Conservation (phyloP, 37 sponge, comb jelly and placozoan species). For the Crambe crambe region DNA sequence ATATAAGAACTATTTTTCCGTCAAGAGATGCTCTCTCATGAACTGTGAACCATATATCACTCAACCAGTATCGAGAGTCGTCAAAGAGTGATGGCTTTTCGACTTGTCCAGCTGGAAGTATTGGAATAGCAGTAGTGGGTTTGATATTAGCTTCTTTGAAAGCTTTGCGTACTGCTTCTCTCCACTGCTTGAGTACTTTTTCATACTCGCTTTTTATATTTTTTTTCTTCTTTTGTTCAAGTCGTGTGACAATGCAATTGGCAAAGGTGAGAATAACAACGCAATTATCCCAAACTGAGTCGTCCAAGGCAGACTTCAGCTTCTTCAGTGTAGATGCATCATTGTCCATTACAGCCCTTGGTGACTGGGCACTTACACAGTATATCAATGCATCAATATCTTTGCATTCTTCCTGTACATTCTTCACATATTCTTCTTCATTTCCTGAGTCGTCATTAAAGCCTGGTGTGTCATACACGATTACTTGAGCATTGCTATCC, state of each 20-base stretch:
- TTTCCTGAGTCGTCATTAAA: too few species aligned
- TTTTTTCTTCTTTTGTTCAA: neutral
- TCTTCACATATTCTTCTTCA: too few species aligned
- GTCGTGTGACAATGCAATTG: neutral
- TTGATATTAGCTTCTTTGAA: neutral
- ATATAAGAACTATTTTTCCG: neutral
- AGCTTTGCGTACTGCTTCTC: neutral
- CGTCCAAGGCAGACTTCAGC: neutral
- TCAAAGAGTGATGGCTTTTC: neutral
- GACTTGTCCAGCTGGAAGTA: neutral
- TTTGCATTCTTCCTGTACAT: too few species aligned
- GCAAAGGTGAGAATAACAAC: neutral
- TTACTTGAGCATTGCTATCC: neutral
- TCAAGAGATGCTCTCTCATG: too few species aligned
- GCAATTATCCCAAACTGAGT: neutral
- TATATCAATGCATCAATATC: neutral
- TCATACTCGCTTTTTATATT: neutral
- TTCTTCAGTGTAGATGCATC: neutral
- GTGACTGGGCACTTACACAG: neutral
- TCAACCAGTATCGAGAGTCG: neutral
- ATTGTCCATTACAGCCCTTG: too few species aligned
- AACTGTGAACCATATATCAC: neutral
- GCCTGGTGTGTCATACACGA: neutral
- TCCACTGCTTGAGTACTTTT: neutral
- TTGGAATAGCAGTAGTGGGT: too few species aligned